These are phyloP conservation scores for Echinops telfairi DNA, from an alignment of 2,113 vertebrate genomes.

Conservation along the genomic window DNA sequence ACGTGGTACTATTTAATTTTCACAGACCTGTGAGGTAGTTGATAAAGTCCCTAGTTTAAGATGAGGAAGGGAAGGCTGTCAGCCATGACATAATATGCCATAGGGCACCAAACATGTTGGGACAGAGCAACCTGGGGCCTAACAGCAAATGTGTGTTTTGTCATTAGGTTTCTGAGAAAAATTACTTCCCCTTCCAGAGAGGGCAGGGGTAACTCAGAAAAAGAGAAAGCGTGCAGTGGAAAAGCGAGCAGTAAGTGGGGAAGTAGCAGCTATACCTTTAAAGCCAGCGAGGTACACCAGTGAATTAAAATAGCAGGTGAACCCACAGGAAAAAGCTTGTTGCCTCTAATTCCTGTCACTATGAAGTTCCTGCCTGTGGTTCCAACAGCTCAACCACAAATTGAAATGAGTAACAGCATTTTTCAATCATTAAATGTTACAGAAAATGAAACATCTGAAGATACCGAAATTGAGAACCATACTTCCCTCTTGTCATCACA, in stretches of 20 bases:
- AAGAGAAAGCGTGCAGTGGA: not conserved
- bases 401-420: not conserved
- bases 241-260: not conserved
- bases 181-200: fast-evolving
- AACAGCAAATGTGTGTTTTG: not conserved
- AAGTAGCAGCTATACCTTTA: not conserved
- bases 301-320: slow-evolving; percentile 21
- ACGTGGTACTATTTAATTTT: not conserved
- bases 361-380: slow-evolving; percentile 72
- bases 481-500: no score
- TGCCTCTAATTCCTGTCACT: not conserved
- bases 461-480: not conserved
- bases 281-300: not conserved
- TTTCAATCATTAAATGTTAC: slow-evolving; percentile 4
- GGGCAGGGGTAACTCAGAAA: not conserved
- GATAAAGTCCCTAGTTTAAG: not conserved
- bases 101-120: not conserved
- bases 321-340: slow-evolving; percentile 57
- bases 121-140: not conserved
- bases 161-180: no score
- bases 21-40: not conserved
- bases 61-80: not conserved
- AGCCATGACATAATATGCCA: not conserved
- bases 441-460: slow-evolving; percentile 37
- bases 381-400: slow-evolving; percentile 27